Evolutionary conservation across 2,113 vertebrate genomes (phyloP).

Genomic region (Passer montanus): DNA sequence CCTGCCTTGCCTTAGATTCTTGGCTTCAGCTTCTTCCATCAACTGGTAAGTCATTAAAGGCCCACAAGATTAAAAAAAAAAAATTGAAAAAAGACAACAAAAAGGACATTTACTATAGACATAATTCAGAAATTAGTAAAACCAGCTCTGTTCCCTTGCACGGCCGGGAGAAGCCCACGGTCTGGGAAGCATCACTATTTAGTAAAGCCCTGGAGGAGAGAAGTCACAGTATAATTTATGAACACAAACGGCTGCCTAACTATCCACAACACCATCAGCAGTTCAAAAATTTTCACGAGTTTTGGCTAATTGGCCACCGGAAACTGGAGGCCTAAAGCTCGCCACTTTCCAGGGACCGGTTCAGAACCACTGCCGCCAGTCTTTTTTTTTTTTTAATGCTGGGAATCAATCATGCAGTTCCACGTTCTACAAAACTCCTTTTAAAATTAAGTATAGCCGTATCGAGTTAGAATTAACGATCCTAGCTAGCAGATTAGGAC

Average conservation of each 20-base stretch:
- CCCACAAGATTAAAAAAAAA: neutral
- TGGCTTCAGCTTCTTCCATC: neutral
- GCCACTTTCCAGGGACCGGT: neutral
- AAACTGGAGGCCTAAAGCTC: neutral
- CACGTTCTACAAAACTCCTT: neutral
- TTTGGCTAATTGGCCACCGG: neutral
- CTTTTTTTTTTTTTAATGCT: neutral
- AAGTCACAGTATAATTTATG: neutral
- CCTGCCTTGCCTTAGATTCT: neutral
- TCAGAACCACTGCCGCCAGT: neutral
- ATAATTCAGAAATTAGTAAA: neutral
- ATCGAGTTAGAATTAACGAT: neutral
- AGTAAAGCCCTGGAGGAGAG: neutral
- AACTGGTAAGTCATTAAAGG: neutral
- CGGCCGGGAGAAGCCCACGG: neutral
- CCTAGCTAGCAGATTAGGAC: fast-evolving
- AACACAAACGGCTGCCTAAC: neutral
- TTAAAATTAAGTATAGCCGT: neutral
- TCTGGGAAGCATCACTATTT: neutral
- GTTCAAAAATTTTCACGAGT: neutral
- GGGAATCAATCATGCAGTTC: neutral
- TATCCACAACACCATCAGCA: neutral
- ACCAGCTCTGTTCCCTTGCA: neutral
- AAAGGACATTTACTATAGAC: neutral
- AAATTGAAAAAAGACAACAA: neutral